Percentiles rank a stretch among this genome's conserved stretches.
phyloP scores from a whole-genome alignment of 2,888 invertebrate genomes.

The Platerodrilus igneus region DNA sequence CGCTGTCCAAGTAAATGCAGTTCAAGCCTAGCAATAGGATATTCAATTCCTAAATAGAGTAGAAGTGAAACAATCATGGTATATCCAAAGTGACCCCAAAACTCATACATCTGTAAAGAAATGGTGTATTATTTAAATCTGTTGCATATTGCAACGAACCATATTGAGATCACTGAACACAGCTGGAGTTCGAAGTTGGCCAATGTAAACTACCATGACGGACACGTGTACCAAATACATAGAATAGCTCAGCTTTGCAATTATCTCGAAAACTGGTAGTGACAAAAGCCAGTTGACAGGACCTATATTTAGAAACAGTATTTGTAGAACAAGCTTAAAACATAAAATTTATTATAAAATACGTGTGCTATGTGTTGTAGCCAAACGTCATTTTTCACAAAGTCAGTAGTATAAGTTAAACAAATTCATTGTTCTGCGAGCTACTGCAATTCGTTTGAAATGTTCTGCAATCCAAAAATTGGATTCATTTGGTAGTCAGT shows the following conservation, averaged over 20 bases:
- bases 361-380: too few relatives aligned
- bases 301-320: too few relatives aligned
- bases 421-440: too few relatives aligned
- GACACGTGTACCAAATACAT: constrained; percentile 50
- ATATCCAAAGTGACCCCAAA: constrained; percentile 14
- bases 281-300: constrained; percentile 52
- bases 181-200: constrained; percentile 25
- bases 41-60: constrained; percentile 7
- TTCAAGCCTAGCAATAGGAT: constrained; percentile 6
- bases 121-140: background rate
- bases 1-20: background rate
- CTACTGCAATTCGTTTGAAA: too few relatives aligned
- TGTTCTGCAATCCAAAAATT: too few relatives aligned
- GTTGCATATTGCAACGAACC: constrained; percentile 27
- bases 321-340: too few relatives aligned
- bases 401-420: too few relatives aligned
- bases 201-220: constrained; percentile 31
- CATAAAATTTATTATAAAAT: too few relatives aligned
- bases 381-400: too few relatives aligned
- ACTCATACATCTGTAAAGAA: constrained; percentile 10
- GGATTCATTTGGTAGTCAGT: too few relatives aligned
- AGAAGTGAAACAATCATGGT: constrained; percentile 6
- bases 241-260: constrained; percentile 51
- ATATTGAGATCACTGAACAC: constrained; percentile 32
- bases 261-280: constrained; percentile 48